phyloP scores from a whole-genome alignment of 2,888 invertebrate genomes.

The Amblyjoppa proteus region DNA sequence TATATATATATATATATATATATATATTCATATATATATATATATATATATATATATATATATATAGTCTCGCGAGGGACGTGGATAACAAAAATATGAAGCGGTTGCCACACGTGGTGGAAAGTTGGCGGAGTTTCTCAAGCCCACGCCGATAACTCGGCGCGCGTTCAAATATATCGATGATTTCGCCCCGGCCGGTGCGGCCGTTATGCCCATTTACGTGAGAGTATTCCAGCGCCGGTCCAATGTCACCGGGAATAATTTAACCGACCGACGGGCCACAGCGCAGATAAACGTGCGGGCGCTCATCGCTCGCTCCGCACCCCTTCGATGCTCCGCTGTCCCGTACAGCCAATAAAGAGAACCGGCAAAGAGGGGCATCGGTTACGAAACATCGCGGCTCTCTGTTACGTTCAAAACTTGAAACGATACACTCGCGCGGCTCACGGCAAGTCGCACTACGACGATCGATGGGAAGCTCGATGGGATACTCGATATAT shows the following conservation, averaged over 20 bases:
- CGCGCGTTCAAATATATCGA: background rate
- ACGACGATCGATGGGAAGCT: slow-evolving; percentile 44
- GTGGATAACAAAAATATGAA: too few species aligned
- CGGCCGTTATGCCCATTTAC: background rate
- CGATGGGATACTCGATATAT: slow-evolving; percentile 58
- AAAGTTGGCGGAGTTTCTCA: too few species aligned
- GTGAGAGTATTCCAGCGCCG: too few species aligned
- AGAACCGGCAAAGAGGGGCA: background rate
- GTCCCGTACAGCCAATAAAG: background rate
- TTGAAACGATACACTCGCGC: background rate
- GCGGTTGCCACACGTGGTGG: too few species aligned
- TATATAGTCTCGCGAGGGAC: too few species aligned
- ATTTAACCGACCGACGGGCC: too few species aligned
- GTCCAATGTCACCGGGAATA: too few species aligned
- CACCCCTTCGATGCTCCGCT: background rate
- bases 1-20: background rate
- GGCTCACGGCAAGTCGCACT: background rate
- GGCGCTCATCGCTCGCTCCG: background rate
- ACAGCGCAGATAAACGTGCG: background rate
- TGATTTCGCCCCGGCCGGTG: background rate
- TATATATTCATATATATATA: too few species aligned
- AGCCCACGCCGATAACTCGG: too few species aligned
- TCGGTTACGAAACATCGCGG: slow-evolving; percentile 6
- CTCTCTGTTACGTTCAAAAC: background rate
- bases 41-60: too few species aligned